Percentiles rank a stretch among this genome's conserved stretches.
These are phyloP conservation scores for Meles meles DNA, from an alignment of 2,113 vertebrate species.

Conservation along the genomic window DNA sequence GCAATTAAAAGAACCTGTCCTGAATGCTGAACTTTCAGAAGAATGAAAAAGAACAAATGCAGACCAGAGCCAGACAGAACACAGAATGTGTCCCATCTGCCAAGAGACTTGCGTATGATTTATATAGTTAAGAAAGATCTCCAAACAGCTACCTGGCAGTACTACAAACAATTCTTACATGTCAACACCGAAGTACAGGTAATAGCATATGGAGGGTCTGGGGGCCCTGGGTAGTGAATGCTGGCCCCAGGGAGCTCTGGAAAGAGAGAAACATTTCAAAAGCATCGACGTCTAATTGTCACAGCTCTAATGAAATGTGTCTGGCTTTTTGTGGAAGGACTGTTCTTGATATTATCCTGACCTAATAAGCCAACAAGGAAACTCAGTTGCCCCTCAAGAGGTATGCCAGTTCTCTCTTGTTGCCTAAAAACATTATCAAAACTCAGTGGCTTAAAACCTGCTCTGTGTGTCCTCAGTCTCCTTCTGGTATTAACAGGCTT, in stretches of 20 bases:
- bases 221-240: neutral
- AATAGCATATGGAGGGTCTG: neutral
- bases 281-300: neutral
- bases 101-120: neutral
- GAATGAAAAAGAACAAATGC: constrained; percentile 22
- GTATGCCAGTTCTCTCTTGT: neutral
- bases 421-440: neutral
- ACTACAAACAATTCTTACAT: neutral
- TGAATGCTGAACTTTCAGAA: constrained; percentile 44
- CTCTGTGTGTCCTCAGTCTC: neutral
- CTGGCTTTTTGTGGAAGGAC: neutral
- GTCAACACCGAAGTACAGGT: neutral
- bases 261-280: neutral
- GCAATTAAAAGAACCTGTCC: constrained; percentile 40
- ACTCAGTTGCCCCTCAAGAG: neutral
- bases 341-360: neutral
- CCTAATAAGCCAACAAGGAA: neutral
- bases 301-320: neutral
- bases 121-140: neutral
- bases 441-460: neutral
- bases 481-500: neutral
- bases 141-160: neutral
- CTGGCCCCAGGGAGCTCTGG: neutral
- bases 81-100: neutral
- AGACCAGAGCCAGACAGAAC: neutral